phyloP scores from a whole-genome alignment of 2,888 invertebrate genomes.

The Amphipyra tragopoginis region DNA sequence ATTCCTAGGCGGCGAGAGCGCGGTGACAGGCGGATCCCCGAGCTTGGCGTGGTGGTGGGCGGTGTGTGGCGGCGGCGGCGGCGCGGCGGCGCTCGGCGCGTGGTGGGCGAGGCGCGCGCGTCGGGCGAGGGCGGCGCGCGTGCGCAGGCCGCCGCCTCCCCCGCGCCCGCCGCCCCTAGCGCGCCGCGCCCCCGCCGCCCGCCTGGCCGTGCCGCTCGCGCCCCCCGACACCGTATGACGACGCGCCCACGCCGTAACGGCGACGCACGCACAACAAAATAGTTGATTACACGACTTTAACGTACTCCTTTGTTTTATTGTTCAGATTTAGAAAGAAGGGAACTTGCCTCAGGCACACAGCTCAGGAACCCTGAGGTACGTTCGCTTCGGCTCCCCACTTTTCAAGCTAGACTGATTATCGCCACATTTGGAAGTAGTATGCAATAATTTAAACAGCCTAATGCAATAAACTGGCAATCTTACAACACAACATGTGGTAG shows the following conservation, averaged over 20 bases:
- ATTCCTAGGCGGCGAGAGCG: constrained; percentile 72
- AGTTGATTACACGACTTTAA: constrained; percentile 83
- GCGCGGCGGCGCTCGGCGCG: constrained; percentile 63
- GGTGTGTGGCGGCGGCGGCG: constrained; percentile 69
- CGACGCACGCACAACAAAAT: constrained; percentile 63
- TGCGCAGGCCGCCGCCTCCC: constrained; percentile 75
- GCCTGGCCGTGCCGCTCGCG: constrained; percentile 74
- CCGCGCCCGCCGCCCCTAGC: constrained; percentile 82
- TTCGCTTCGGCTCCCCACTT: constrained; percentile 2
- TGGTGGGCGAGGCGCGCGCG: constrained; percentile 68
- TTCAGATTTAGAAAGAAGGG: not conserved
- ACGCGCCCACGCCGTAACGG: constrained; percentile 64
- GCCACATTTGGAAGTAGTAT: no score
- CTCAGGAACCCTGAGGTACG: not conserved
- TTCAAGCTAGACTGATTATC: not conserved
- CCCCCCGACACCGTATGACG: constrained; percentile 85
- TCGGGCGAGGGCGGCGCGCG: constrained; percentile 64
- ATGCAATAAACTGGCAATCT: no score
- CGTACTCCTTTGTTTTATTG: constrained; percentile 70
- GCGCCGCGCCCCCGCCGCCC: constrained; percentile 81
- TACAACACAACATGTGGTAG: no score
- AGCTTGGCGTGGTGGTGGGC: constrained; percentile 67
- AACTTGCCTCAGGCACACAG: constrained; percentile 7
- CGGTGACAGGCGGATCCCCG: constrained; percentile 59
- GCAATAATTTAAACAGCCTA: no score